Base-by-base conservation (phyloP, 2,888 invertebrate genomes). In the Tipula vernalis region DNA sequence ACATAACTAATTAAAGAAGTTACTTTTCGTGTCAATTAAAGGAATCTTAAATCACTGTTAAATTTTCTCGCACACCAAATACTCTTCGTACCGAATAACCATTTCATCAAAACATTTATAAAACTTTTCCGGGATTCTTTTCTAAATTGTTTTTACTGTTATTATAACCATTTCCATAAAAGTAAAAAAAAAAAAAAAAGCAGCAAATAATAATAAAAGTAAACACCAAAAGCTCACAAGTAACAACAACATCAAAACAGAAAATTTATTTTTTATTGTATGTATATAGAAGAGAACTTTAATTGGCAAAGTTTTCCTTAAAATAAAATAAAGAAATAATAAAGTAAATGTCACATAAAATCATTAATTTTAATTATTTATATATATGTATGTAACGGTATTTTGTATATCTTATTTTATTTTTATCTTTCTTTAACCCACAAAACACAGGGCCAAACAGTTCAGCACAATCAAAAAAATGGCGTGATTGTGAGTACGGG, bases 401-500 rank as follows among this genome's bases (percentile, higher is more conserved):
- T 42, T 85, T 13, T 83, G 4, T 85, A 15, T 85, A 15, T 85
- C 41, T 85, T 42, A 28, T 42, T 51, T 36, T 71, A 87, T 57
- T 86, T 86, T 83, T 86, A 86, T 87, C 88, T 85, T 87, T 89
- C 87, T 91, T 51, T 15, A 4, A n/a, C 51, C 3, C 51, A 51
- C n/a, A n/a, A n/a, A 3, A 51, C 91, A 0, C 93, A 97, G 97
- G 96, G 96, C 89, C 95, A 96, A 93, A 93, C 95, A 88, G 95
- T 98, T 91, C 96, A 95, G 89, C 97, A 97, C 90, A 97, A 97
- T 91, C 95, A 95, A 89, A 95, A 96, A 87, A 95, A 95, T 44
- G 97, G 97, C n/a, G 95, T 98, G 83, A 97, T 98, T 90, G 95
- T 97, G 87, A 96, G 96, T 89, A 95, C 95, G 89, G 95, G 95